Evolutionary conservation across 2,888 invertebrate species (phyloP).

Genomic region (Phalangium opilio): DNA sequence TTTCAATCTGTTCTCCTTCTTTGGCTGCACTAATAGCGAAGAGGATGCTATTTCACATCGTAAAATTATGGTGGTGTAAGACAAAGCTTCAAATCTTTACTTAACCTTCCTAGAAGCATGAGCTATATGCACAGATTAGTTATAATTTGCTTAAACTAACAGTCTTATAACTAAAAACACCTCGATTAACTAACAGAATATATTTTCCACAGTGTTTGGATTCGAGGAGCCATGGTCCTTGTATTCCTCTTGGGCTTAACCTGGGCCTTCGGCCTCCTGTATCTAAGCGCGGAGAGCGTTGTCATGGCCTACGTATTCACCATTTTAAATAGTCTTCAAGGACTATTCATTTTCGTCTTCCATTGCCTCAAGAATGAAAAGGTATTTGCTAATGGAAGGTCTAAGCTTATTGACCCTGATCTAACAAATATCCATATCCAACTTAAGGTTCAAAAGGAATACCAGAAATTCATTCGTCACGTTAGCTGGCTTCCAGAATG

Average conservation of each 20-base stretch:
- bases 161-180: too few relatives aligned
- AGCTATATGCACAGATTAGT: too few relatives aligned
- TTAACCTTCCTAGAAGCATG: too few relatives aligned
- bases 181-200: too few relatives aligned
- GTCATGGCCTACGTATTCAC: slow-evolving; percentile 84
- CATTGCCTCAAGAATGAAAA: slow-evolving; percentile 16
- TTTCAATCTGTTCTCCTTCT: too few relatives aligned
- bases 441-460: slow-evolving; percentile 53
- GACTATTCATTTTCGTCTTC: slow-evolving; percentile 74
- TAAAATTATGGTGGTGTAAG: too few relatives aligned
- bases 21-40: too few relatives aligned
- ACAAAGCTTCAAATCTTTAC: too few relatives aligned
- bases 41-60: too few relatives aligned
- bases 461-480: slow-evolving; percentile 52
- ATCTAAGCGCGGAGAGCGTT: slow-evolving; percentile 64
- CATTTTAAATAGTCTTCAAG: slow-evolving; percentile 76
- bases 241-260: slow-evolving; percentile 77
- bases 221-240: slow-evolving; percentile 74
- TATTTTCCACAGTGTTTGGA: slow-evolving; percentile 46
- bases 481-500: slow-evolving; percentile 59
- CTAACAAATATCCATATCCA: not conserved
- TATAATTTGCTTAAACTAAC: too few relatives aligned
- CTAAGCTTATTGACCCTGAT: not conserved
- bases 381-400: slow-evolving; percentile 3
- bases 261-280: slow-evolving; percentile 85